Evolutionary conservation across 2,797 vertebrate genomes (phyloP), one percentile per base, ranked within the genome.

Genomic region (Danionella dracula): DNA sequence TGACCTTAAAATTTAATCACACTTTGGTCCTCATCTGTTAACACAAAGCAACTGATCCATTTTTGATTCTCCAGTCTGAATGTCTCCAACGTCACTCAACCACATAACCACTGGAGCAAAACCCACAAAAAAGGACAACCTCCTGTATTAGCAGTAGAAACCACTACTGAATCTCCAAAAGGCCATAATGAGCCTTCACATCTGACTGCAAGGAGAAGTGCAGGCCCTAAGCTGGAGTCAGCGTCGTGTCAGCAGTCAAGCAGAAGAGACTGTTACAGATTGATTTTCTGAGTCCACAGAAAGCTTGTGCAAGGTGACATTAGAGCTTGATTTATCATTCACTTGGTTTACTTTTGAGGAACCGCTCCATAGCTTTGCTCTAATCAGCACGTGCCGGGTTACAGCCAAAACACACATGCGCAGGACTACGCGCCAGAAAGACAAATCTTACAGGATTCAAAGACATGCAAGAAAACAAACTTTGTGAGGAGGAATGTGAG

Each of bases 361-460:
- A 74, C 75, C 71, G 74, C 65, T 67, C 66, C 57, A 69, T 55
- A 71, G 65, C 69, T 66, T 66, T 68, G 58, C 63, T 57, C 34
- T 70, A 70, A 71, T 77, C 72, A 71, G 80, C 80, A 79, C 73
- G 80, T 79, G 68, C 46, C 77, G 68, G 78, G 82, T 79, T 76
- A 82, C 77, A 66, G 77, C 62, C 23, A 76, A 60, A 76, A 58
- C 21, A 74, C 62, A 70, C 71, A 66, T 1, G 66, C 71, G 66
- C 56, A 13, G 21, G 46, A 46, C 48, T 16, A 1, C 19, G 6
- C n/a, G 66, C 68, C 64, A 61, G 68, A 15, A 68, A 51, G 68
- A 73, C 75, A 74, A 76, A 68, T 70, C 71, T 65, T 74, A 71
- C 68, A 76, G 62, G 55, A 61, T 54, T 68, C 59, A 68, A 75